Evolutionary conservation across 2,113 vertebrate species (phyloP).

Genomic region (Puffinus mauretanicus): DNA sequence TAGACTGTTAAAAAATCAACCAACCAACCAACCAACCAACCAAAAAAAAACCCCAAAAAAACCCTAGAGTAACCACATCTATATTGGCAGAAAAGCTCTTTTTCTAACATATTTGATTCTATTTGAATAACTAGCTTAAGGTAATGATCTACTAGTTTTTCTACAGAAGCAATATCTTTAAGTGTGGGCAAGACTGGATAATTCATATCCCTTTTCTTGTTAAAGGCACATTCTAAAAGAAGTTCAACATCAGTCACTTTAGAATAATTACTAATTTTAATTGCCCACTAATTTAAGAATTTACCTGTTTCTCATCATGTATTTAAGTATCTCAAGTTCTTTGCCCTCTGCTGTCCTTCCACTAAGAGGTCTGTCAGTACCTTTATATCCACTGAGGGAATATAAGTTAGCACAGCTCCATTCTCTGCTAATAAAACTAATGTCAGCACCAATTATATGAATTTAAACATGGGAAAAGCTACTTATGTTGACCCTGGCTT

Average conservation of each 20-base stretch:
- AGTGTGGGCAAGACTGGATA: neutral
- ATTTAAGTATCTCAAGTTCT: neutral
- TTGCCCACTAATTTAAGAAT: neutral
- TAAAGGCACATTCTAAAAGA: neutral
- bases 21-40: fast-evolving
- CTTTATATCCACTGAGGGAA: neutral
- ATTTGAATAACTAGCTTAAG: neutral
- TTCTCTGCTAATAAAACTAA: neutral
- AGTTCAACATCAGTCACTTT: neutral
- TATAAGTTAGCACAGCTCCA: neutral
- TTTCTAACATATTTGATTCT: neutral
- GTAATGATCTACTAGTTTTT: neutral
- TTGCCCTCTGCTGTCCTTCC: neutral
- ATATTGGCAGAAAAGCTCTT: neutral
- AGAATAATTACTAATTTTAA: neutral
- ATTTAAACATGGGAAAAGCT: neutral
- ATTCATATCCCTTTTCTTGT: neutral
- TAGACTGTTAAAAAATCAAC: neutral
- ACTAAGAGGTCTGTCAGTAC: neutral
- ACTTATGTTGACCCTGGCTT: neutral
- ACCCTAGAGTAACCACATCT: neutral
- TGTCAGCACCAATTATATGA: neutral
- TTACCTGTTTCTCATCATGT: neutral
- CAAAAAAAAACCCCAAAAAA: fast-evolving
- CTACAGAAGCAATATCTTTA: neutral